A percentile compares a stretch with the other conserved stretches of the same genome.
These are phyloP conservation scores for Carcinoscorpius rotundicauda DNA, from an alignment of 1,140 invertebrate species.

Conservation along the genomic window DNA sequence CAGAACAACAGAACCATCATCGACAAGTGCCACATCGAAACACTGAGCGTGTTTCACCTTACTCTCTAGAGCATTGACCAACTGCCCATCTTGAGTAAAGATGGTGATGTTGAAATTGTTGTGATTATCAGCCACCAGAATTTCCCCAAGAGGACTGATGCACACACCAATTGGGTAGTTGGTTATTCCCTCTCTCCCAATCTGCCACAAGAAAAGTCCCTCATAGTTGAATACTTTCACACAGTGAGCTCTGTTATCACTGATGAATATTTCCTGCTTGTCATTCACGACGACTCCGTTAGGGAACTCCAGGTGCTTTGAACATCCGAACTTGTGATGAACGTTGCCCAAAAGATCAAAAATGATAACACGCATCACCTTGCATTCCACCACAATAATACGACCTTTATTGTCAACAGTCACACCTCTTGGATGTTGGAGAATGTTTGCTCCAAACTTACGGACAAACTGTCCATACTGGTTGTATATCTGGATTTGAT, in stretches of 20 bases:
- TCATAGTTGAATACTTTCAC: slow-evolving; percentile 99
- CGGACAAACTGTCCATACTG: slow-evolving; percentile 97
- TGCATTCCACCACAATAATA: slow-evolving; percentile 98
- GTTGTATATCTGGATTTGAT: slow-evolving; percentile 98
- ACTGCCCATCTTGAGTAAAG: slow-evolving; percentile 87
- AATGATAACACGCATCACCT: slow-evolving; percentile 98
- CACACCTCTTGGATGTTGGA: slow-evolving; percentile 94
- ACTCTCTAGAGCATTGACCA: slow-evolving; percentile 85
- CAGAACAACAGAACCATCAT: slow-evolving; percentile 95
- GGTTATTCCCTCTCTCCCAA: slow-evolving; percentile 95
- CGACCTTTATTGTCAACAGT: slow-evolving; percentile 95
- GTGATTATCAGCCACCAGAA: slow-evolving; percentile 97
- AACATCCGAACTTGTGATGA: slow-evolving; percentile 82
- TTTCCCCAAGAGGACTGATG: slow-evolving; percentile 89
- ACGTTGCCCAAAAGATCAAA: slow-evolving; percentile 96
- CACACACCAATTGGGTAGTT: slow-evolving; percentile 99
- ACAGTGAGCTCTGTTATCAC: slow-evolving; percentile 97
- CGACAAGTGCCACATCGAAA: slow-evolving; percentile 97
- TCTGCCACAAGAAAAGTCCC: slow-evolving; percentile 87
- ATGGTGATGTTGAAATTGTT: slow-evolving; percentile 99
- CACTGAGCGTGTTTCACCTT: slow-evolving; percentile 99
- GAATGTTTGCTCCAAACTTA: slow-evolving; percentile 95
- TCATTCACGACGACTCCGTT: slow-evolving; percentile 44
- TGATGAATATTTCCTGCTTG: slow-evolving; percentile 98
- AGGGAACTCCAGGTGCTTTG: slow-evolving; percentile 44